A percentile compares a stretch with the other conserved stretches of the same genome.
Evolutionary conservation across 2,797 vertebrate species (phyloP).

Genomic region (Alcedo atthis): DNA sequence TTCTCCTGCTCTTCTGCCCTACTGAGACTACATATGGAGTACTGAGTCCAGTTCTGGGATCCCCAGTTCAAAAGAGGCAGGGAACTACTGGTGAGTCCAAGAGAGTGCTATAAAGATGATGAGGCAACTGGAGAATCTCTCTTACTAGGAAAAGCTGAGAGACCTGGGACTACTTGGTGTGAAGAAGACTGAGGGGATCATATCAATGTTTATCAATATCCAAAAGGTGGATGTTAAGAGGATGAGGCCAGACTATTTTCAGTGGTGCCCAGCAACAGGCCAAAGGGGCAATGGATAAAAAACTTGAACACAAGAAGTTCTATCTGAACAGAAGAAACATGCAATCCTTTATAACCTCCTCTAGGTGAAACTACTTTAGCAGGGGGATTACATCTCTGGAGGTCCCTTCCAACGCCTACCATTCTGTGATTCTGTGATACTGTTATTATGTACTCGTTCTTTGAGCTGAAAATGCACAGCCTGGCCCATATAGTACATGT

Average conservation of each 20-base stretch:
- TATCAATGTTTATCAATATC: not conserved
- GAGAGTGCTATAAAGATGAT: not conserved
- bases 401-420: not conserved
- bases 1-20: not conserved
- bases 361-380: not conserved
- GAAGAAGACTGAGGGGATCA: not conserved
- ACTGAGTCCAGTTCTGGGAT: not conserved
- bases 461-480: not conserved
- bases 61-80: not conserved
- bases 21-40: not conserved
- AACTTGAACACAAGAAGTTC: not conserved
- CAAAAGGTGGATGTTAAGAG: not conserved
- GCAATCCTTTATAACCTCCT: not conserved
- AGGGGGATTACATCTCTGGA: not conserved
- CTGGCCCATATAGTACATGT: not conserved
- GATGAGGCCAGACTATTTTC: not conserved
- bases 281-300: not conserved
- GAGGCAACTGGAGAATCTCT: not conserved
- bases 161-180: not conserved
- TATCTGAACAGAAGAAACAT: not conserved
- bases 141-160: not conserved
- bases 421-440: not conserved
- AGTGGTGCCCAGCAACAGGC: too few relatives aligned
- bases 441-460: not conserved
- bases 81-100: not conserved